These are phyloP conservation scores for Pundamilia nyererei DNA, from an alignment of 2,113 vertebrate genomes.

Conservation along the genomic window DNA sequence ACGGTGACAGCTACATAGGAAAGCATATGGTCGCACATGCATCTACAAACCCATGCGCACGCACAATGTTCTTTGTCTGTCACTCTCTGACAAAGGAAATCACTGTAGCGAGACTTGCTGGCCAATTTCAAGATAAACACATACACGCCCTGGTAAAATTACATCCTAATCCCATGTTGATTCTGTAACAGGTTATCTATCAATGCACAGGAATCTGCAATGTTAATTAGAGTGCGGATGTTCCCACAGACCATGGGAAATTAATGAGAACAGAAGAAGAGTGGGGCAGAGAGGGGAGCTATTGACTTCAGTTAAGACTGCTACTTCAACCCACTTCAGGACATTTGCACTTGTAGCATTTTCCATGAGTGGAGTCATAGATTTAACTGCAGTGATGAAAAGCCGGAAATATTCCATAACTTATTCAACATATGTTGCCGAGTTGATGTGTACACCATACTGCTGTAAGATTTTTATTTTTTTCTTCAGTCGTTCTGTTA, in stretches of 20 bases:
- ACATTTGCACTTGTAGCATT: conserved; percentile 50
- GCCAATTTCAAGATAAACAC: conserved; percentile 5
- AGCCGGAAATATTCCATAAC: conserved; percentile 1
- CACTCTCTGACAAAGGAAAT: conserved; percentile 15
- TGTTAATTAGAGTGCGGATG: conserved; percentile 53
- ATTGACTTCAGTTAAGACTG: conserved; percentile 47
- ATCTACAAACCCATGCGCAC: neutral
- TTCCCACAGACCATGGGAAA: conserved; percentile 57
- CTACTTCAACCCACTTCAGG: conserved; percentile 38
- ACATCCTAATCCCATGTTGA: conserved; percentile 37
- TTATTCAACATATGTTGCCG: conserved; percentile 17
- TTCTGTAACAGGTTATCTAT: conserved; percentile 54
- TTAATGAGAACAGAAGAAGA: conserved; percentile 41
- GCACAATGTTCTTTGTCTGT: neutral
- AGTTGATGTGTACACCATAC: neutral
- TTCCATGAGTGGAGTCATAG: conserved; percentile 28
- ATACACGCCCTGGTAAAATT: neutral
- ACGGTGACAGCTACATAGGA: conserved; percentile 43
- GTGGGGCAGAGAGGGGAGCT: neutral
- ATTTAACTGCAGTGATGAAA: conserved; percentile 22
- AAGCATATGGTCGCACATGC: conserved; percentile 58
- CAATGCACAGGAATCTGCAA: conserved; percentile 45
- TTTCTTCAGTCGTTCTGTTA: neutral
- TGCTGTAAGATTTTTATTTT: neutral
- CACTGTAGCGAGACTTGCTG: neutral